phyloP scores from a whole-genome alignment of 2,797 vertebrate genomes.

The Numenius phaeopus region DNA sequence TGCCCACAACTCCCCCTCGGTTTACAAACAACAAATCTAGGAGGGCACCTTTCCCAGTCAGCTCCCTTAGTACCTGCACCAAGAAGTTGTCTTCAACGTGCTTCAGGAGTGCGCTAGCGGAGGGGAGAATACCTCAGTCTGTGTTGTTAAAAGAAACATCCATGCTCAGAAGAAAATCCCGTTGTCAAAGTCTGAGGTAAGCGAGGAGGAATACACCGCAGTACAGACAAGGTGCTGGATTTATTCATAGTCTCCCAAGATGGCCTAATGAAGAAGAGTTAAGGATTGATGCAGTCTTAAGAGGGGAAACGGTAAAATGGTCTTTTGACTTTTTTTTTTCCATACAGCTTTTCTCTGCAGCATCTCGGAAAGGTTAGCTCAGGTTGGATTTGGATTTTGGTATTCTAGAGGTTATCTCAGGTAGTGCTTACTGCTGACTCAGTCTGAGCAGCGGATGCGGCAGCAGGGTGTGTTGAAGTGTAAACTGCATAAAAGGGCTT shows the following conservation, averaged over 20 bases:
- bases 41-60: neutral
- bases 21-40: neutral
- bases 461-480: neutral
- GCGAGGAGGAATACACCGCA: rapidly evolving
- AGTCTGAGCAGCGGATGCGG: neutral
- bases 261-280: neutral
- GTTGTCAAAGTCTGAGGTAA: neutral
- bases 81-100: neutral
- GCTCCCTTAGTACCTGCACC: no score
- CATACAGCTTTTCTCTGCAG: neutral
- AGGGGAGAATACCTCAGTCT: neutral
- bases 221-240: neutral
- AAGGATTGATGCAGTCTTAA: neutral
- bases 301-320: neutral
- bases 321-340: neutral
- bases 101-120: neutral
- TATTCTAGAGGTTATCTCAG: neutral
- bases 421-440: neutral
- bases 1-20: neutral
- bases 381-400: neutral
- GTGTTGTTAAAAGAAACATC: neutral
- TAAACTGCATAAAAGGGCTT: neutral
- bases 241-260: neutral
- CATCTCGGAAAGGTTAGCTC: neutral
- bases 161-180: neutral